Conservation (phyloP, 1,140 invertebrate species). For the Drosophila arawakana region DNA sequence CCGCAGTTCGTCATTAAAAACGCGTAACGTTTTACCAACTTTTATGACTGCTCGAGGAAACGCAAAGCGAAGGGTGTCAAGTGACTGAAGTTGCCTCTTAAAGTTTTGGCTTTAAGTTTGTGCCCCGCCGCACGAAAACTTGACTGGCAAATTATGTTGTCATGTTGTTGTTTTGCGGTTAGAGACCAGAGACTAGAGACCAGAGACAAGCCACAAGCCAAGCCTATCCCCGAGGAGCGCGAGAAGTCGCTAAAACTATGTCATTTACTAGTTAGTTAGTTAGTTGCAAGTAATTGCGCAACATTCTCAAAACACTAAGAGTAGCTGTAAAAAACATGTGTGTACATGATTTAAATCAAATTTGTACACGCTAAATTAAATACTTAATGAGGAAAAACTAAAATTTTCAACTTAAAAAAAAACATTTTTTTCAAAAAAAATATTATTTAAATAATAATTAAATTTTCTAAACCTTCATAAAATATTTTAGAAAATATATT, state of each 20-base stretch:
- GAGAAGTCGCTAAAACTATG: slow-evolving; percentile 52
- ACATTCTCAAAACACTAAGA: slow-evolving; percentile 44
- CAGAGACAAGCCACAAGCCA: slow-evolving; percentile 37
- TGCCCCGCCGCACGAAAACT: background rate
- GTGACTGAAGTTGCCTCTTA: slow-evolving; percentile 33
- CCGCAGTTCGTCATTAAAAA: slow-evolving; percentile 66
- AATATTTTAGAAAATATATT: no score
- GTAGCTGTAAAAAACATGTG: background rate
- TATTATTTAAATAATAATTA: no score
- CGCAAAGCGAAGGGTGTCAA: slow-evolving; percentile 36
- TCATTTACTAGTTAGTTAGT: slow-evolving; percentile 64
- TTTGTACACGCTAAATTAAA: no score
- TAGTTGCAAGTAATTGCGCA: slow-evolving; percentile 47
- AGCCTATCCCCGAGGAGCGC: slow-evolving; percentile 72
- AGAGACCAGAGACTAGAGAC: slow-evolving; percentile 9
- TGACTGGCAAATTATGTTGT: slow-evolving; percentile 67
- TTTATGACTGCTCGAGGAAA: slow-evolving; percentile 67
- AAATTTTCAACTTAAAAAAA: no score
- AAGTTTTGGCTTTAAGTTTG: slow-evolving; percentile 27
- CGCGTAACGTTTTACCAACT: slow-evolving; percentile 71
- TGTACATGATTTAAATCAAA: no score
- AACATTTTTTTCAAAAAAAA: no score
- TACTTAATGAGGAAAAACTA: no score
- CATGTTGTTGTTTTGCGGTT: slow-evolving; percentile 46
- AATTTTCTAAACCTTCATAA: no score